Conservation (phyloP, 2,797 vertebrate species). For the Pangasius larnaudii region DNA sequence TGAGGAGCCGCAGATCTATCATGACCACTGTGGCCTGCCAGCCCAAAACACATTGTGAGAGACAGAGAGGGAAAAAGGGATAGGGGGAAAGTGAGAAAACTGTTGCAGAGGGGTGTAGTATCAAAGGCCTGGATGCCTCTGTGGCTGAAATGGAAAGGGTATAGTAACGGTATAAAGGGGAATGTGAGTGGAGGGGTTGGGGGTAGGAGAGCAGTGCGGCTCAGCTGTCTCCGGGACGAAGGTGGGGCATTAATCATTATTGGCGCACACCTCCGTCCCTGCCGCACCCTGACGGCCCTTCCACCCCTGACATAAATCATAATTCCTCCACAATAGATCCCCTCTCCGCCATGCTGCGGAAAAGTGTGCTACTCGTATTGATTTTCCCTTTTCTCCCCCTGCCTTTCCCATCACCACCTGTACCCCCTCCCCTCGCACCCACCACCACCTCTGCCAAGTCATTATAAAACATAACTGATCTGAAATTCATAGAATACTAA, state of each 20-base stretch:
- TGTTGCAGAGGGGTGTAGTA: constrained; percentile 30
- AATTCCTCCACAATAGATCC: constrained; percentile 88
- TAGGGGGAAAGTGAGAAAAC: constrained; percentile 30
- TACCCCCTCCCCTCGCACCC: constrained; percentile 67
- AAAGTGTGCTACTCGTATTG: constrained; percentile 96
- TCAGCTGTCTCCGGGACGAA: constrained; percentile 72
- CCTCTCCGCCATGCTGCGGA: constrained; percentile 89
- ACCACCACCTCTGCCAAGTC: constrained; percentile 82
- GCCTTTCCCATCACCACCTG: constrained; percentile 73
- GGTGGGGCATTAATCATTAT: constrained; percentile 98
- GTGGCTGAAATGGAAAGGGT: constrained; percentile 37
- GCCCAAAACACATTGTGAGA: constrained; percentile 21
- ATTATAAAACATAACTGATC: constrained; percentile 99
- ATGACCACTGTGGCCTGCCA: constrained; percentile 60
- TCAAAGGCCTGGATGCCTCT: constrained; percentile 45
- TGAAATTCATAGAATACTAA: constrained; percentile 99
- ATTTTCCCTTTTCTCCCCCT: constrained; percentile 82
- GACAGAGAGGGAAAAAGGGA: background rate
- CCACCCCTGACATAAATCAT: constrained; percentile 99
- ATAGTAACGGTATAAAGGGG: constrained; percentile 23
- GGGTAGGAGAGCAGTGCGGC: constrained; percentile 64
- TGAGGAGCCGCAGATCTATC: constrained; percentile 74
- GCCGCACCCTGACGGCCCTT: constrained; percentile 87
- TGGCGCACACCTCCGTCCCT: constrained; percentile 93
- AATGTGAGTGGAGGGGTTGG: constrained; percentile 39